Conservation (phyloP, 2,888 invertebrate genomes). For the Dysmachus trigonus region DNA sequence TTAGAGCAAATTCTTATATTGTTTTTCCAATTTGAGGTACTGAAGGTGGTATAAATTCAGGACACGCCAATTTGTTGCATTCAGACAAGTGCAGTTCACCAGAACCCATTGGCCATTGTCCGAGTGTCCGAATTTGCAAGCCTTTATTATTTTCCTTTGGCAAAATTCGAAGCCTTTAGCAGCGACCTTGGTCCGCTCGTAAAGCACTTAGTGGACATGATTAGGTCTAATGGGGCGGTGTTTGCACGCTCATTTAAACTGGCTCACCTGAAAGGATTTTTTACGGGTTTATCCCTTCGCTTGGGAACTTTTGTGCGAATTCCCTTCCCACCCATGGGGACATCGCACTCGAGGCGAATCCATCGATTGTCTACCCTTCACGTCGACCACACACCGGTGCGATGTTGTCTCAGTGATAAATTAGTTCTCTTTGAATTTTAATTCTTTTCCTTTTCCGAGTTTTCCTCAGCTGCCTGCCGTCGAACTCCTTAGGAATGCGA, state of each 20-base stretch:
- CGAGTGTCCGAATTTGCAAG: neutral
- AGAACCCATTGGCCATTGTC: neutral
- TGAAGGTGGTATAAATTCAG: slow-evolving; percentile 24
- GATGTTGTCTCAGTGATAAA: slow-evolving; percentile 34
- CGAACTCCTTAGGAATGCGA: neutral
- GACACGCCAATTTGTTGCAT: slow-evolving; percentile 4
- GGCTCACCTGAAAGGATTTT: slow-evolving; percentile 38
- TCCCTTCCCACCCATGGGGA: neutral
- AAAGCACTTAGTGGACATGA: slow-evolving; percentile 33
- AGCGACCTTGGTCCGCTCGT: neutral
- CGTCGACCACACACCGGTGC: slow-evolving; percentile 6
- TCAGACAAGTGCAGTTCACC: slow-evolving; percentile 24
- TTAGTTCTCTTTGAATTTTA: slow-evolving; percentile 21
- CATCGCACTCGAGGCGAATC: neutral
- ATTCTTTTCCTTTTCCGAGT: neutral
- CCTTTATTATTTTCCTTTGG: neutral
- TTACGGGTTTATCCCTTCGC: neutral
- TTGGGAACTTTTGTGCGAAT: neutral
- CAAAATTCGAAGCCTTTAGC: neutral
- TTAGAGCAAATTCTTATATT: neutral
- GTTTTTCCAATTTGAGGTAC: neutral
- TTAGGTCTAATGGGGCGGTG: neutral
- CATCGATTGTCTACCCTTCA: slow-evolving; percentile 21
- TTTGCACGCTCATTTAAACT: neutral
- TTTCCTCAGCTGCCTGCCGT: neutral